Evolutionary conservation across 1,140 invertebrate genomes (phyloP), one percentile per base, ranked within the genome.

Genomic region (Trypoxylus dichotomus): DNA sequence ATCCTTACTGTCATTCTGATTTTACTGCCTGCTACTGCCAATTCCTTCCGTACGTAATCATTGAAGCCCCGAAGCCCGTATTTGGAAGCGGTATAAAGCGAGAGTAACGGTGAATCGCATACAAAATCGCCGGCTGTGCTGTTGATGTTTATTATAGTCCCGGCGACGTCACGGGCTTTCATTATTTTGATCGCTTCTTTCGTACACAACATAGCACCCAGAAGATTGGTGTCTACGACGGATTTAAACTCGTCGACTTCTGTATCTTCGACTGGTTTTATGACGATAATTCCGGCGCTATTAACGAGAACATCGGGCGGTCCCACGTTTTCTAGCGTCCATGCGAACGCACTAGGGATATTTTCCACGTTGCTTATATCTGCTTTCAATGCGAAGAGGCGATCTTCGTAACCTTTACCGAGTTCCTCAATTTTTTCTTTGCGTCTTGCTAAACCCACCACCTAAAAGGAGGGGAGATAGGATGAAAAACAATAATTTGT

Each of bases 181-280:
- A 78, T 78, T 13, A 25, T 58, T 75, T 74, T 74, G 8, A 78
- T 42, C 25, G 73, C 77, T 68, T 91, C 89, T 74, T 88, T 85
- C 0, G 88, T 87, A 77, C 89, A 90, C 15, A 91, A 86, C 25
- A 86, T 86, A 5, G 90, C 80, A 0, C 86, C 90, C 29, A 92
- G 79, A 2, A 92, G 87, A 82, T 93, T 93, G 0, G 91, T 86
- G 73, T 91, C 87, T 58, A 92, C 78, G 85, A 91, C 88, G 58
- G 85, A 80, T 72, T 84, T 85, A 88, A 88, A 89, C 15, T 85
- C 79, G 5, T 86, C 81, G 3, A 85, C 83, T n/a, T 83, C 74
- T 80, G 5, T 86, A 86, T 75, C 58, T 42, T 71, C 37, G 19
- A 74, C 10, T 63, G 21, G 0, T 15, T 19, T 24, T 15, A 25